Evolutionary conservation across 2,113 vertebrate species (phyloP), one percentile per base, ranked within the genome.

Genomic region (Cathartes aura): DNA sequence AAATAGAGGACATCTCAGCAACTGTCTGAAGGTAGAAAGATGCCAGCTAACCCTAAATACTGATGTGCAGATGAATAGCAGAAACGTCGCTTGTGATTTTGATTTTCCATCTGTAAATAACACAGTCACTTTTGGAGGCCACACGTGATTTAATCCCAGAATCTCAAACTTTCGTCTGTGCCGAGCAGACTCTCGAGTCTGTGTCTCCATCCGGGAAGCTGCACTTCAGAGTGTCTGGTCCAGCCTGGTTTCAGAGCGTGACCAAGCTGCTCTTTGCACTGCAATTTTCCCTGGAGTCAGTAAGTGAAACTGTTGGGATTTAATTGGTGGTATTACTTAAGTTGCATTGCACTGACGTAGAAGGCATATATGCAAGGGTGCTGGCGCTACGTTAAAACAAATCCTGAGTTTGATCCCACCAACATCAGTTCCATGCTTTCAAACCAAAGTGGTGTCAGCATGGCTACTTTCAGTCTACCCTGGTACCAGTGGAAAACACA

Each of bases 131-230:
- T 75, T 59, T 6, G 7, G 66, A 75, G 43, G 48, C 36, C 30
- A 18, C 9, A 9, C 13, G 1, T 36, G 48, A 43, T 30, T 64
- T 32, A n/a, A 67, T 67, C 22, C 34, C 42, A 42, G 58, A 23
- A n/a, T n/a, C 12, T 29, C 13, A 15, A 15, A 14, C 15, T 78
- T 55, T 26, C 13, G 9, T 10, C 73, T 36, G n/a, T 34, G 68
- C 27, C 0, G 2, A 67, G 56, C 52, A 30, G 21, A 3, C 17
- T 82, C 14, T 1, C 0, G 3, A 17, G 14, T 15, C 26, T 16
- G 22, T 12, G 7, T 29, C 14, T 78, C 55, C 30, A 5, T 7
- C 9, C 17, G 50, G 36, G 50, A 5, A 2, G 3, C 22, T 40
- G 60, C 23, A 9, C 12, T 21, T 19, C 2, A 19, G 38, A n/a